Conservation (phyloP, 1,140 invertebrate genomes). For the Whitmania pigra region DNA sequence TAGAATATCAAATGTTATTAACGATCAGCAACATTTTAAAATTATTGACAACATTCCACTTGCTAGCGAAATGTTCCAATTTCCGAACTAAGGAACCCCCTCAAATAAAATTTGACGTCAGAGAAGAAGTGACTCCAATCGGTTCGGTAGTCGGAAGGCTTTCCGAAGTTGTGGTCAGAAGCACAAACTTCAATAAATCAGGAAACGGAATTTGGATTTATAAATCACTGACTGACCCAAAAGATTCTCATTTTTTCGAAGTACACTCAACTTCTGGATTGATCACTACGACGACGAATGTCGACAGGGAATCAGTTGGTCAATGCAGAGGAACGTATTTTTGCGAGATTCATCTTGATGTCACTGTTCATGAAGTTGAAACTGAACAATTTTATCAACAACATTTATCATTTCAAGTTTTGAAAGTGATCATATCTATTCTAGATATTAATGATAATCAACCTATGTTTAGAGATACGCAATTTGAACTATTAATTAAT, state of each 20-base stretch:
- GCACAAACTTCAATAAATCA: not conserved
- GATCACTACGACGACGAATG: not conserved
- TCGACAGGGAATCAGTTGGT: not conserved
- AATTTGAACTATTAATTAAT: slow-evolving; percentile 8
- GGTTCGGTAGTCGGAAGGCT: not conserved
- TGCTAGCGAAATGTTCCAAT: too few relatives aligned
- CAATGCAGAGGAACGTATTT: not conserved
- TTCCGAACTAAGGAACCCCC: not conserved
- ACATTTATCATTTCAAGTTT: slow-evolving; percentile 14
- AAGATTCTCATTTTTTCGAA: not conserved
- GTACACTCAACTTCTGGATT: not conserved
- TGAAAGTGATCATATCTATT: slow-evolving; percentile 17
- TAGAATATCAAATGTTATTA: too few relatives aligned
- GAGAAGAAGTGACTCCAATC: not conserved
- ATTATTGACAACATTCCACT: too few relatives aligned
- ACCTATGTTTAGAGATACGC: slow-evolving; percentile 13
- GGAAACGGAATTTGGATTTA: not conserved
- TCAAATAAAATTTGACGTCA: not conserved
- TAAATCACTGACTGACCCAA: not conserved
- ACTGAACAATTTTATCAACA: not conserved
- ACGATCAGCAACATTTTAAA: too few relatives aligned
- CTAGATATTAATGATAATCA: slow-evolving; percentile 18
- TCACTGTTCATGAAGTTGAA: not conserved
- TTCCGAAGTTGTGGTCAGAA: not conserved
- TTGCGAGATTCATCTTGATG: not conserved